Conservation (phyloP, 2,888 invertebrate genomes). For the Melipona beecheii region DNA sequence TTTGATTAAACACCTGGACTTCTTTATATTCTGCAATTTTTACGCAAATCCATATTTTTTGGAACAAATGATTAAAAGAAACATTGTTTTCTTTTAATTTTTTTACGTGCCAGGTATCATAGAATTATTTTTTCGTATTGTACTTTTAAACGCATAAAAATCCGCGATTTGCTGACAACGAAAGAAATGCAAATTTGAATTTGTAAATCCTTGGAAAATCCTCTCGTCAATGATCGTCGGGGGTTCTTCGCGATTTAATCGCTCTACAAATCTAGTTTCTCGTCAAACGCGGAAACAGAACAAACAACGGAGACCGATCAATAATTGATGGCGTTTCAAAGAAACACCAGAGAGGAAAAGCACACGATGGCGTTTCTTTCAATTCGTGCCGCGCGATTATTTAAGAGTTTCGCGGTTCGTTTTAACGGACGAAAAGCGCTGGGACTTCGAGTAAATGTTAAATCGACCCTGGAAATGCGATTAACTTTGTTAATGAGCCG, state of each 20-base stretch:
- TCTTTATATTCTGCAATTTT: neutral
- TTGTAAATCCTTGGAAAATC: neutral
- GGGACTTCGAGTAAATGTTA: no score
- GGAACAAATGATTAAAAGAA: no score
- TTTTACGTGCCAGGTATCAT: no score
- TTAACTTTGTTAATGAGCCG: slow-evolving; percentile 29
- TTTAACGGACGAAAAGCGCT: neutral
- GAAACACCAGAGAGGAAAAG: neutral
- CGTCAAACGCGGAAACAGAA: neutral
- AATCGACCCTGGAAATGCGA: slow-evolving; percentile 8
- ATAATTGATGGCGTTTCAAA: slow-evolving; percentile 37
- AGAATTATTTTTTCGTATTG: no score
- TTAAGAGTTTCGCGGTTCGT: slow-evolving; percentile 11
- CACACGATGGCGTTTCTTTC: slow-evolving; percentile 6
- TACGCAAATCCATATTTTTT: no score
- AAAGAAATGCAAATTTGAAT: neutral
- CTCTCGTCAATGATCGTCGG: neutral
- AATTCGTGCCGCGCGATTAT: slow-evolving; percentile 28
- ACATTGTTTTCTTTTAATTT: no score
- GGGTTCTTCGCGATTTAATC: neutral
- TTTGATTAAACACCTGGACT: neutral
- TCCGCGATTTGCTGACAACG: neutral
- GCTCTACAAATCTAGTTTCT: neutral
- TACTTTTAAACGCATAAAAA: neutral
- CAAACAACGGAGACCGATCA: slow-evolving; percentile 1